Base-by-base conservation (phyloP, 2,888 invertebrate species). In the Glyphotaelius pellucidus region DNA sequence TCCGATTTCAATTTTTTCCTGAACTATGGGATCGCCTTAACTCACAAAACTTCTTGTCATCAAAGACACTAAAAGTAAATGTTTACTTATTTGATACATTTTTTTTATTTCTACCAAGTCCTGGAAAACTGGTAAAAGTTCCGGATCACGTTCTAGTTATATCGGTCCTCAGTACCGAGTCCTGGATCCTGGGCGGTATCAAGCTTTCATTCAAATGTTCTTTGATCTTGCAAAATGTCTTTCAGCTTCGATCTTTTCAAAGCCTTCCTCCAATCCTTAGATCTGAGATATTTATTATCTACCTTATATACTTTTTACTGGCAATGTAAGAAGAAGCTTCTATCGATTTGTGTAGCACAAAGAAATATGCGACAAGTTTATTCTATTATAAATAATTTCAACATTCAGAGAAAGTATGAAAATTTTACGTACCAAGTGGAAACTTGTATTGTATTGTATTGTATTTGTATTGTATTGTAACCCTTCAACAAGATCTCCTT, bases 211-310 rank as follows among this genome's bases (percentile, higher is more conserved):
- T 67, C 67, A 67, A 67, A 67, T 67, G 67, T 25, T 67, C 67
- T 67, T 67, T 67, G 67, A 67, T 2, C 25, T 67, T 67, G 9
- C 67, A 11, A n/a, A 67, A 67, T 67, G 67, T 67, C 67, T 67
- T 67, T 67, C 67, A 67, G 67, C 67, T 67, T 67, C 67, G 67
- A 67, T 67, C 67, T 67, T 67, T 67, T 67, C 67, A 67, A n/a
- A 67, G 67, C 67, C 9, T 67, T 67, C 67, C n/a, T 25, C 67
- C 67, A 25, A 67, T n/a, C 67, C 25, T 25, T 67, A 67, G 67
- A 67, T 67, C 25, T 67, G 25, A 67, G 67, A 25, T 67, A 67
- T 5, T 47, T 47, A 47, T 11, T 47, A 47, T 47, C 47, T 47
- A 47, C 15, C 47, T 47, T 47, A 3, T 11, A 47, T n/a, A 67